These are phyloP conservation scores for Lordiphosa stackelbergi DNA, from an alignment of 1,140 invertebrate genomes.

Conservation along the genomic window DNA sequence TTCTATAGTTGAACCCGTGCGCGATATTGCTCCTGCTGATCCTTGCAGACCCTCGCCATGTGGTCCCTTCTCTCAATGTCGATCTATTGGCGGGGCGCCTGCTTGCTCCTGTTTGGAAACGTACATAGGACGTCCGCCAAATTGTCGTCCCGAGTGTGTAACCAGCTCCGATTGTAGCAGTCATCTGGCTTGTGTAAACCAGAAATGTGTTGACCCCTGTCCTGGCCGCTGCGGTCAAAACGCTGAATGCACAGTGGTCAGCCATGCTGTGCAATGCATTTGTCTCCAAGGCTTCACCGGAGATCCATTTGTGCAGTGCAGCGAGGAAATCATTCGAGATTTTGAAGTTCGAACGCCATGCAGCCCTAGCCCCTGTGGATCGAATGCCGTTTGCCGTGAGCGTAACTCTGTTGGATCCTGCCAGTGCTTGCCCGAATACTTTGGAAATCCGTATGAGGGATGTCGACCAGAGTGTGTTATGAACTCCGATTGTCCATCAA, in stretches of 20 bases:
- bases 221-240: slow-evolving; percentile 88
- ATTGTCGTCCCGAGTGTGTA: slow-evolving; percentile 88
- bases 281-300: slow-evolving; percentile 86
- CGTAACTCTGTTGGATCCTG: slow-evolving; percentile 83
- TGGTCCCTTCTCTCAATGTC: slow-evolving; percentile 85
- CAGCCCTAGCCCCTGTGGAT: slow-evolving; percentile 84
- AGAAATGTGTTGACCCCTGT: slow-evolving; percentile 89
- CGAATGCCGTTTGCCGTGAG: slow-evolving; percentile 85
- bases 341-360: slow-evolving; percentile 79
- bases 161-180: slow-evolving; percentile 87
- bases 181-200: slow-evolving; percentile 85
- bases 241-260: slow-evolving; percentile 87
- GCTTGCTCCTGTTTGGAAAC: slow-evolving; percentile 85
- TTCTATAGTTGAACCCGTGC: slow-evolving; percentile 76
- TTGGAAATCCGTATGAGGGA: slow-evolving; percentile 87
- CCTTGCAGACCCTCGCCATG: slow-evolving; percentile 86
- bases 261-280: slow-evolving; percentile 87
- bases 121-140: slow-evolving; percentile 88
- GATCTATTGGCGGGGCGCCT: slow-evolving; percentile 80
- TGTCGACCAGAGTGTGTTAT: slow-evolving; percentile 84
- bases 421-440: slow-evolving; percentile 83
- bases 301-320: slow-evolving; percentile 84
- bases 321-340: slow-evolving; percentile 71
- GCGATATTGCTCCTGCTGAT: slow-evolving; percentile 77
- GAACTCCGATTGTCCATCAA: slow-evolving; percentile 83